Evolutionary conservation across 2,113 vertebrate genomes (phyloP), one percentile per base, ranked within the genome.

Genomic region (Porphyrio hochstetteri): DNA sequence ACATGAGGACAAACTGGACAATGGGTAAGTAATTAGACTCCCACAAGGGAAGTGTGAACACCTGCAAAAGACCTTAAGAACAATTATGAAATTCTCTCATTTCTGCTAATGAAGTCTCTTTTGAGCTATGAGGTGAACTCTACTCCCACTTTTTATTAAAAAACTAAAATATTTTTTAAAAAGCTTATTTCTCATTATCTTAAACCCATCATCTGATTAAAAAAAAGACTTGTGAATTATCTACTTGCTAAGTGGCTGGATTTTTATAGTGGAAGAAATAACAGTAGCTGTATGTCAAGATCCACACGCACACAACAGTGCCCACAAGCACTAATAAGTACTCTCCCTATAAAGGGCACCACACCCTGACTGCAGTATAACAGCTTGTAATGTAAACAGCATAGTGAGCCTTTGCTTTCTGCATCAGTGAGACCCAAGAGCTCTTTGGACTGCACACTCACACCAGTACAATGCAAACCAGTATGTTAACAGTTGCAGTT

Each of bases 371-470:
- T 52, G 40, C 50, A 9, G 35, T 25, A 16, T n/a, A 28, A 5
- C 46, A 40, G 6, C 55, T 0, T 13, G 4, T 1, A 12, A 4
- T 2, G n/a, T 0, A 1, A 36, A 1, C 36, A 19, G 16, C 9
- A 8, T 2, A 14, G 24, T 0, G 8, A 46, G 18, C 3, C 18
- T 29, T 21, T 11, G 11, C 64, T 10, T 88, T 33, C 53, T 48
- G 31, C 44, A 17, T 4, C 18, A 44, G 0, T 5, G 6, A 40
- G 10, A 69, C 16, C 24, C 59, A 48, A 20, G 53, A 92, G 50
- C 13, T 83, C 61, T 38, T 40, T 24, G 15, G 16, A 11, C 40
- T 38, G 18, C 60, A 40, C 1, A 1, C 40, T 9, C 20, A 0
- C 23, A 13, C 6, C 3, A 59, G 7, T 21, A 24, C 55, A 76